Evolutionary conservation across 2,113 vertebrate genomes (phyloP).

Genomic region (Mormoops blainvillei): DNA sequence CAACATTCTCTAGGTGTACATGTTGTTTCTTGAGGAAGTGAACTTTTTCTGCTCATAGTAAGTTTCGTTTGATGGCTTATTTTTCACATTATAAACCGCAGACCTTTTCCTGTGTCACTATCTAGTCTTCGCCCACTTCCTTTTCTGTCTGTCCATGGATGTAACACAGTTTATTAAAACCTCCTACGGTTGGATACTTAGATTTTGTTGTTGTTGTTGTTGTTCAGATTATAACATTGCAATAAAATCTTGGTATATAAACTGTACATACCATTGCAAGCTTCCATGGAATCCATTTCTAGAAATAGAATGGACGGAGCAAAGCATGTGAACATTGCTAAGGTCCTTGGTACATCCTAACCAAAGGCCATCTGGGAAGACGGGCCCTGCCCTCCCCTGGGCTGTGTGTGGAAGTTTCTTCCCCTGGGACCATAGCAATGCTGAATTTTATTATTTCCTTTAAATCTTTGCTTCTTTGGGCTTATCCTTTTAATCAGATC

Average conservation of each 20-base stretch:
- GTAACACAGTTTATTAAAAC: not conserved
- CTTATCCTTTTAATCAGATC: not conserved
- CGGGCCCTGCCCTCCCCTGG: accelerated
- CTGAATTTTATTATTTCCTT: not conserved
- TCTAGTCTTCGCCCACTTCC: accelerated
- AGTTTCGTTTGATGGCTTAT: not conserved
- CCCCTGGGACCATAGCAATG: accelerated
- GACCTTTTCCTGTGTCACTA: not conserved
- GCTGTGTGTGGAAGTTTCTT: accelerated
- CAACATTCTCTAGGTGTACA: not conserved
- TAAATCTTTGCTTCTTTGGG: not conserved
- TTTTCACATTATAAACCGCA: not conserved
- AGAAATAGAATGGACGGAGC: not conserved
- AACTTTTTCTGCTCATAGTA: not conserved
- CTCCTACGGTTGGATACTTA: not conserved
- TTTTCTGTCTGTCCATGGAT: accelerated
- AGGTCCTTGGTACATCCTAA: accelerated
- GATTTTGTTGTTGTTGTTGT: not conserved
- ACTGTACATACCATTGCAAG: not conserved
- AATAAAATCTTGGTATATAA: not conserved
- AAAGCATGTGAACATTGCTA: accelerated
- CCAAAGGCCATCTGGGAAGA: not conserved
- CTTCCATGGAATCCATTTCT: not conserved
- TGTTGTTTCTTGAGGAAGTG: not conserved
- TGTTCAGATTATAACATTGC: not conserved